Evolutionary conservation across 2,113 vertebrate genomes (phyloP).

Genomic region (Motacilla tschutschensis): DNA sequence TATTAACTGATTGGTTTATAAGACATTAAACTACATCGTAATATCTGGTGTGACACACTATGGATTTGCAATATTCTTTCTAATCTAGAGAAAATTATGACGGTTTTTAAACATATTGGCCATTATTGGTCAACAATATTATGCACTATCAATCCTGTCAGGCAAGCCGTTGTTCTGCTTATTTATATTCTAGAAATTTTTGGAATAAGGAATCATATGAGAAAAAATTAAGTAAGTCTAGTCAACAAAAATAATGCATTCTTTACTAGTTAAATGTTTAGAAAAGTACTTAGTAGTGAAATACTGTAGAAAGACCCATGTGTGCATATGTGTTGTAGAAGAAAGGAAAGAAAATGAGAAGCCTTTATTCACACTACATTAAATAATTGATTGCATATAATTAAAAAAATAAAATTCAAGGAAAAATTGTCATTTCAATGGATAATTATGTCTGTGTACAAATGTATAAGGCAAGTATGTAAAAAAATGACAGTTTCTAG

Average conservation of each 20-base stretch:
- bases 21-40: not conserved
- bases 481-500: not conserved
- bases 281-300: not conserved
- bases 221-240: not conserved
- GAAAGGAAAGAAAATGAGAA: not conserved
- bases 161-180: not conserved
- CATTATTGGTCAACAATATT: not conserved
- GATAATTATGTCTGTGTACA: not conserved
- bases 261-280: not conserved
- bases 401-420: not conserved
- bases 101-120: not conserved
- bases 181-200: not conserved
- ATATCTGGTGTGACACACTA: not conserved
- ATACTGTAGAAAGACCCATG: accelerated
- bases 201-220: not conserved
- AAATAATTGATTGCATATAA: not conserved
- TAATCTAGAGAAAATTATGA: not conserved
- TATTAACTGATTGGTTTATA: not conserved
- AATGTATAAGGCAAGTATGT: not conserved
- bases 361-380: not conserved
- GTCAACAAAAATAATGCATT: not conserved
- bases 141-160: not conserved
- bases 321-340: not conserved
- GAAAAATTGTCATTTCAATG: not conserved
- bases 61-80: not conserved